Percentiles rank a stretch among this genome's conserved stretches.
Evolutionary conservation across 1,140 invertebrate genomes (phyloP).

Genomic region (Drosophila lini): DNA sequence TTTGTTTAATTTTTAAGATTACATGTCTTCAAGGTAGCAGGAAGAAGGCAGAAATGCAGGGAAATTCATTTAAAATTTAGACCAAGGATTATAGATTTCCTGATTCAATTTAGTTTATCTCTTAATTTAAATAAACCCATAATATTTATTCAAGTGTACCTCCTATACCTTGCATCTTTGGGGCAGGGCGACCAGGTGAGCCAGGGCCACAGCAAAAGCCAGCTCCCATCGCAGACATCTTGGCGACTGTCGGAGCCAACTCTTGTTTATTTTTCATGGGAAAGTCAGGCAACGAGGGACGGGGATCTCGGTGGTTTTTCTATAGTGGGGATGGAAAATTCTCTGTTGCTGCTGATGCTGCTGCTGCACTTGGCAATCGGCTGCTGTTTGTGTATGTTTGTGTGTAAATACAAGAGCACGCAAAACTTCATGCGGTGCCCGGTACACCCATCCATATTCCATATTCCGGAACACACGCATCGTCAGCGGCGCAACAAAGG

Average conservation of each 20-base stretch:
- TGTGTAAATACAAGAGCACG: constrained; percentile 78
- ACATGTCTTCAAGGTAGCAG: not conserved
- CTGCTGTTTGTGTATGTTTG: constrained; percentile 61
- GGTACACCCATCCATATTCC: constrained; percentile 12
- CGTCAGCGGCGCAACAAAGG: constrained; percentile 73
- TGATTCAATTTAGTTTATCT: not conserved
- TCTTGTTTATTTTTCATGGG: constrained; percentile 80
- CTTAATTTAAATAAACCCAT: not conserved
- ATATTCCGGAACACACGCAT: constrained; percentile 70
- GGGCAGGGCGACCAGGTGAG: constrained; percentile 54
- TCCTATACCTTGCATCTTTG: constrained; percentile 10
- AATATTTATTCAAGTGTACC: constrained; percentile 15
- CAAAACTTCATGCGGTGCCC: constrained; percentile 78
- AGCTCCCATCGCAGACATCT: constrained; percentile 71
- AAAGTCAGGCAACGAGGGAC: constrained; percentile 55
- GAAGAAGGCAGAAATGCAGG: not conserved
- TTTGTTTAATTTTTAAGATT: not conserved
- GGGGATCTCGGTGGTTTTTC: not conserved
- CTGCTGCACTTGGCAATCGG: constrained; percentile 68
- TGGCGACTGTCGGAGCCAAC: constrained; percentile 74
- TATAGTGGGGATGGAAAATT: constrained; percentile 2
- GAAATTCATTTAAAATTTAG: not conserved
- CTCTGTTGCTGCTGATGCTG: constrained; percentile 42
- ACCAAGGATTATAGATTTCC: not conserved
- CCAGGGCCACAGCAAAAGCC: constrained; percentile 37